Evolutionary conservation across 2,797 vertebrate species (phyloP), one percentile per base, ranked within the genome.

Genomic region (Fistularia tabacaria): DNA sequence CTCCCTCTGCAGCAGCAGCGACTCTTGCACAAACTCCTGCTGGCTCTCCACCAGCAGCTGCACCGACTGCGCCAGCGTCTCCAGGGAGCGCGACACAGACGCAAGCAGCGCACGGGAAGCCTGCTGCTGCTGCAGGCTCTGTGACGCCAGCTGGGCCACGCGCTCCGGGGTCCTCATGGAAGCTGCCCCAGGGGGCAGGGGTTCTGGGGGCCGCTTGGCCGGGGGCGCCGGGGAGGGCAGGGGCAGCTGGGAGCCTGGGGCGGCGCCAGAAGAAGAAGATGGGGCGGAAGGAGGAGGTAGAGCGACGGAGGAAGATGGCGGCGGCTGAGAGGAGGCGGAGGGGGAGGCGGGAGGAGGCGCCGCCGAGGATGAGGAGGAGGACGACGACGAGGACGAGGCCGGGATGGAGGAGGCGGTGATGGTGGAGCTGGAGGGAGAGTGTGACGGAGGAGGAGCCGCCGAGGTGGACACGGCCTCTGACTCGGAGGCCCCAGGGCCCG

Each of bases 51-150:
- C 90, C 64, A 91, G 80, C 66, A 74, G 82, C 81, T 90, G 90
- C 10, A 92, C 80, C 0, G 91, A 91, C 64, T 88, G 86, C 0
- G 90, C 87, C 68, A 92, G 59, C 1, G 68, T 43, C 76, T 90
- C 91, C 69, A 92, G 76, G 0, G 91, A 92, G 51, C 74, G 89
- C 0, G 90, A 90, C 70, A 91, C 82, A 0, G 89, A 82, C 7
- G 78, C 73, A 62, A 92, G 81, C 3, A 92, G 87, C 62, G 79
- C 52, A 36, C 90, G 59, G 52, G 83, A 75, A 61, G 87, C 81
- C 49, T 84, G 85, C 83, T 92, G 91, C 88, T 92, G 90, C 80
- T 87, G 82, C 6, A 92, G 65, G 64, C 91, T 90, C 59, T 88
- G 85, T 0, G 76, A 63, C 6, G 90, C 85, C 69, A 85, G 70